Percentiles rank a stretch among this genome's conserved stretches.
phyloP scores from a whole-genome alignment of 1,140 invertebrate genomes.

The Nephila pilipes region DNA sequence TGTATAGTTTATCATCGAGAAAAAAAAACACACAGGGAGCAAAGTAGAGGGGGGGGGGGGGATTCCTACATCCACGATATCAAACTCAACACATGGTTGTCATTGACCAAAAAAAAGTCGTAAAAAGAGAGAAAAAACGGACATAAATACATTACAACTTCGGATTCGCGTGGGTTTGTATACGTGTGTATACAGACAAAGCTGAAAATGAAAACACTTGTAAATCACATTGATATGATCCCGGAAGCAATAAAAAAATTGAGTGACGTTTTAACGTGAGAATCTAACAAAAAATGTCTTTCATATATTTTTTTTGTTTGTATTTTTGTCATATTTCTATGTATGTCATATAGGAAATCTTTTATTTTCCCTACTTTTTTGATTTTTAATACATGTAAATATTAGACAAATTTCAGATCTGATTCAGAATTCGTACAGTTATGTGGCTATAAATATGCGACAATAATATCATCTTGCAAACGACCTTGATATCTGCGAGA shows the following conservation, averaged over 20 bases:
- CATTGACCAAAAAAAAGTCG: neutral
- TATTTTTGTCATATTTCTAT: too few species aligned
- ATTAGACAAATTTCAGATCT: too few species aligned
- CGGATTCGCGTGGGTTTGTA: neutral
- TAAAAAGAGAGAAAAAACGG: neutral
- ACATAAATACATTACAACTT: neutral
- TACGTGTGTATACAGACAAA: neutral
- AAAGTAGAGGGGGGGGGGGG: neutral
- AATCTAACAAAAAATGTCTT: neutral
- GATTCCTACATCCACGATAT: neutral
- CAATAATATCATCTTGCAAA: too few species aligned
- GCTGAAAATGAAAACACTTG: neutral
- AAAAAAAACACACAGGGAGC: neutral
- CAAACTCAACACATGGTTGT: neutral
- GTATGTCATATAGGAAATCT: too few species aligned
- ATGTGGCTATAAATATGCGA: too few species aligned
- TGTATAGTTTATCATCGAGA: too few species aligned
- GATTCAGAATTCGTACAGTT: too few species aligned
- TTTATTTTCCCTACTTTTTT: too few species aligned
- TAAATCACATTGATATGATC: neutral
- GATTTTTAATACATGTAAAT: too few species aligned
- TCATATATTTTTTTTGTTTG: too few species aligned
- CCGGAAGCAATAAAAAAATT: constrained; percentile 2
- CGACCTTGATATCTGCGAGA: too few species aligned
- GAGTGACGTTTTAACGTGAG: neutral